A percentile compares a stretch with the other conserved stretches of the same genome.
phyloP scores from a whole-genome alignment of 2,888 invertebrate genomes.

The Leptopilina myrica region DNA sequence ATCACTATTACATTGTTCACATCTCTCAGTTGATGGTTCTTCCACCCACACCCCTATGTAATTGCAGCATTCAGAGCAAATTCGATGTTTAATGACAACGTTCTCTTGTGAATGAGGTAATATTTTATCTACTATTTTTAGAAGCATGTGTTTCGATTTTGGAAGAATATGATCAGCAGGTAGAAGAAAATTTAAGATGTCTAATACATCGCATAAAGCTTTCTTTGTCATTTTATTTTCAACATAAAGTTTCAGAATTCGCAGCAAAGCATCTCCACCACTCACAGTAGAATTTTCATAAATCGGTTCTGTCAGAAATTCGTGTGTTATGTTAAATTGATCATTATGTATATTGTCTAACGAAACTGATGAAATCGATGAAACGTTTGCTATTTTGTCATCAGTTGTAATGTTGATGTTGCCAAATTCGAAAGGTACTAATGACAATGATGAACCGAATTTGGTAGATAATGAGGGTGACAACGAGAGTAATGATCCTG shows the following conservation, averaged over 20 bases:
- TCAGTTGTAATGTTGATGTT: background rate
- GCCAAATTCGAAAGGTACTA: background rate
- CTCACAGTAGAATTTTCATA: too few relatives aligned
- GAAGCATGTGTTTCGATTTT: background rate
- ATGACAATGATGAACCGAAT: background rate
- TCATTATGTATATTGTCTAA: too few relatives aligned
- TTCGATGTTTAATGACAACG: constrained; percentile 20
- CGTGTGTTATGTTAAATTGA: too few relatives aligned
- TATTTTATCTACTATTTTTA: background rate
- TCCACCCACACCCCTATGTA: background rate
- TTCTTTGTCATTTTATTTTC: background rate
- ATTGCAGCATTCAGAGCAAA: constrained; percentile 13
- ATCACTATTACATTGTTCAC: constrained; percentile 2
- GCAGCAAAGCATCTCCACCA: too few relatives aligned
- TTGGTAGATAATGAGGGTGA: background rate
- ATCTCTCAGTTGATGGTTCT: background rate
- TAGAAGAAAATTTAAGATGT: background rate
- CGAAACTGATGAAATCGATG: too few relatives aligned
- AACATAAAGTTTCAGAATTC: too few relatives aligned
- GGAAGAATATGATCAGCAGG: constrained; percentile 6
- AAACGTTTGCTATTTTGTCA: background rate
- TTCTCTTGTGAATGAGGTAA: background rate
- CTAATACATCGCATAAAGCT: background rate
- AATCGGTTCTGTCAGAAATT: too few relatives aligned
- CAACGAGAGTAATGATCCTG: background rate